phyloP scores from a whole-genome alignment of 1,140 invertebrate genomes.

The Cherax destructor region DNA sequence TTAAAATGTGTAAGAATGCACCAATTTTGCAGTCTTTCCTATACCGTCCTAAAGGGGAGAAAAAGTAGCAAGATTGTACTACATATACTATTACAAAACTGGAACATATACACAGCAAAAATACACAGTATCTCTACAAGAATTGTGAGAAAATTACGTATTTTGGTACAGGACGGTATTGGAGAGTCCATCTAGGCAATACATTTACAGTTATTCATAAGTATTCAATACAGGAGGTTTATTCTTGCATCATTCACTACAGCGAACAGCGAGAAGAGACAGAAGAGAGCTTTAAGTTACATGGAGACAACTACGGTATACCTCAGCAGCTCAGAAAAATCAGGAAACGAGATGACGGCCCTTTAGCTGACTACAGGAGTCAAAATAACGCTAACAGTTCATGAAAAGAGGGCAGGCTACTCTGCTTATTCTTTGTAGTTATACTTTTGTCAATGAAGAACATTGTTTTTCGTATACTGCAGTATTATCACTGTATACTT shows the following conservation, averaged over 20 bases:
- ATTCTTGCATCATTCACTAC: constrained; percentile 70
- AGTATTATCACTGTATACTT: constrained; percentile 73
- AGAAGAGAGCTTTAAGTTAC: constrained; percentile 70
- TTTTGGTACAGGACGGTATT: constrained; percentile 72
- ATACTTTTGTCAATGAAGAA: constrained; percentile 72
- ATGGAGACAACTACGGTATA: constrained; percentile 70
- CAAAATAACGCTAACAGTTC: constrained; percentile 70
- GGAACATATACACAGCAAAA: constrained; percentile 71
- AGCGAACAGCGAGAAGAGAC: constrained; percentile 71
- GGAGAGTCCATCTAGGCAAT: constrained; percentile 67
- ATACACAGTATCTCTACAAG: constrained; percentile 69
- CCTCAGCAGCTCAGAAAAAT: constrained; percentile 56
- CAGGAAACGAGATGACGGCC: constrained; percentile 58
- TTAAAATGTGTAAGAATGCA: constrained; percentile 68
- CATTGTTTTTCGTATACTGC: constrained; percentile 72
- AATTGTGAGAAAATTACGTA: constrained; percentile 70
- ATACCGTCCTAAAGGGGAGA: constrained; percentile 71
- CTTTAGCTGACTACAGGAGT: constrained; percentile 68
- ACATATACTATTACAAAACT: constrained; percentile 72
- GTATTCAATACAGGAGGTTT: constrained; percentile 65
- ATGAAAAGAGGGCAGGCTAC: constrained; percentile 70
- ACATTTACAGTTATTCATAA: constrained; percentile 69
- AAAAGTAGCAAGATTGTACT: constrained; percentile 68
- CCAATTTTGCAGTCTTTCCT: constrained; percentile 69
- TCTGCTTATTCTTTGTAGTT: constrained; percentile 71